Evolutionary conservation across 2,797 vertebrate genomes (phyloP), one percentile per base, ranked within the genome.

Genomic region (Gallirallus australis): DNA sequence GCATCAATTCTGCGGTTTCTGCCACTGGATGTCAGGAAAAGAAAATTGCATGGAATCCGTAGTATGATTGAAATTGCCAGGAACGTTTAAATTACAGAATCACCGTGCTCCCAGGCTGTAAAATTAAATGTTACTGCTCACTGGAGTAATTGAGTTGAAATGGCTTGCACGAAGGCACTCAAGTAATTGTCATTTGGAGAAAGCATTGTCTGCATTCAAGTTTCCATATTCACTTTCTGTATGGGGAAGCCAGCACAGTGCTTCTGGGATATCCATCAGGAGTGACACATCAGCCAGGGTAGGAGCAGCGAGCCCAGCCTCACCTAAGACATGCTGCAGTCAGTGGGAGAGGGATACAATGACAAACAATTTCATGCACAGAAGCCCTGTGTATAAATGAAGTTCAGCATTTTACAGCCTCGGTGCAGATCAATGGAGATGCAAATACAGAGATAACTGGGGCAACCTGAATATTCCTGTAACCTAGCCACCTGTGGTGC

Each of bases 61-160:
- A 39, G 28, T 56, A 48, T 89, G 80, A 93, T 84, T 96, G 76
- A 94, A 91, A 95, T 54, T 93, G 85, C 95, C 80, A 86, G 66
- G 76, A 90, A 66, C 71, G 33, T 71, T 79, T 78, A 76, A 94
- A 80, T 85, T 90, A 37, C 40, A 35, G 68, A 90, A 89, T 82
- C 47, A 23, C 72, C 52, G 18, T 61, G 52, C 54, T 93, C 68
- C 50, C 57, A 61, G 82, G 63, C 65, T 90, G 68, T 81, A 56
- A 92, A 95, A 96, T 95, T 85, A 77, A 88, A 91, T 88, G 61
- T 81, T 93, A 91, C 78, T 94, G 63, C 82, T 64, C 59, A 73
- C 56, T 89, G 78, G 93, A 95, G 94, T 96, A 90, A 91, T 88
- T 91, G 89, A 84, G 86, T 89, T 94, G 93, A 93, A 95, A 91